A percentile compares a stretch with the other conserved stretches of the same genome.
Evolutionary conservation across 2,888 invertebrate species (phyloP).

Genomic region (Spodoptera exigua): DNA sequence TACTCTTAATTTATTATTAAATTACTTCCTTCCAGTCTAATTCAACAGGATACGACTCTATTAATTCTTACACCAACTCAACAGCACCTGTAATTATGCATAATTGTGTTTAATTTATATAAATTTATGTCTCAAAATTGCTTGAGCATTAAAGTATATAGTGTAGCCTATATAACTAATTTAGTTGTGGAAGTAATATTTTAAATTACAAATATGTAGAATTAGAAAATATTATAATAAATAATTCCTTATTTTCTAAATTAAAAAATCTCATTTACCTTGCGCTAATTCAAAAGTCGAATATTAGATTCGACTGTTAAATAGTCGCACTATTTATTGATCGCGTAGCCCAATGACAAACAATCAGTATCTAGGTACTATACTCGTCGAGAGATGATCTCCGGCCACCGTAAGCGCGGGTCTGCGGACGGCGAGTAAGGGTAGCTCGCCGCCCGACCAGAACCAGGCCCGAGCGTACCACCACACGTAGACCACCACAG

Average conservation of each 20-base stretch:
- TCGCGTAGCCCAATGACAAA: neutral
- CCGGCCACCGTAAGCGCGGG: too few species aligned
- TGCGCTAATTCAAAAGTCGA: too few species aligned
- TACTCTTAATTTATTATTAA: slow-evolving; percentile 2
- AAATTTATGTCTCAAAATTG: slow-evolving; percentile 27
- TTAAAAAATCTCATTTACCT: too few species aligned
- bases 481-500: too few species aligned
- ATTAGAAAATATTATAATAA: too few species aligned
- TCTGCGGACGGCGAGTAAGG: too few species aligned
- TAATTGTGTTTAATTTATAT: slow-evolving; percentile 41
- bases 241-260: neutral
- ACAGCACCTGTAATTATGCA: slow-evolving; percentile 18
- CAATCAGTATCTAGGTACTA: neutral
- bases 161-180: neutral
- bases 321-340: too few species aligned
- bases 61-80: slow-evolving; percentile 16
- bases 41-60: slow-evolving; percentile 16
- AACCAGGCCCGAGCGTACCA: too few species aligned
- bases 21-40: slow-evolving; percentile 25
- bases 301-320: too few species aligned
- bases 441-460: too few species aligned
- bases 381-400: slow-evolving; percentile 13
- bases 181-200: slow-evolving; percentile 20
- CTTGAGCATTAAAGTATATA: slow-evolving; percentile 26
- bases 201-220: neutral